Percentiles rank a stretch among this genome's conserved stretches.
Conservation (phyloP, 2,888 invertebrate species). For the Acronicta aceris region DNA sequence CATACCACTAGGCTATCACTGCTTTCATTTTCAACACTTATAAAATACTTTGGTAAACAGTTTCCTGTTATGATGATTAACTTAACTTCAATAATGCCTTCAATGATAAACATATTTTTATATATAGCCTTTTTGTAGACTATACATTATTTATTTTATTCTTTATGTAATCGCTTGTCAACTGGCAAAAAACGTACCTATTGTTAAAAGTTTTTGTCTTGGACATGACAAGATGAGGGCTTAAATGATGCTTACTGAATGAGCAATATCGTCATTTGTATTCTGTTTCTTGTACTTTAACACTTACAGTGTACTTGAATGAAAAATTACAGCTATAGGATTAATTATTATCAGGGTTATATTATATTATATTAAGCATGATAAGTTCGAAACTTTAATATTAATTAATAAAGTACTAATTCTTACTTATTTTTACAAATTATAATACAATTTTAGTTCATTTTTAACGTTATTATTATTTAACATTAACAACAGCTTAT, state of each 20-base stretch:
- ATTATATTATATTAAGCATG: too few species aligned
- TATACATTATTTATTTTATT: conserved; percentile 15
- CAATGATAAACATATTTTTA: conserved; percentile 12
- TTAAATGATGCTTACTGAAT: conserved; percentile 30
- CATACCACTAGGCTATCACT: too few species aligned
- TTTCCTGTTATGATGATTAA: background rate
- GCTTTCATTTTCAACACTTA: too few species aligned
- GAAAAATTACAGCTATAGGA: too few species aligned
- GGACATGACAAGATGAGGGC: conserved; percentile 30
- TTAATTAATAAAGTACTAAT: too few species aligned
- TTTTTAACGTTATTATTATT: too few species aligned
- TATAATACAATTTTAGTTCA: too few species aligned
- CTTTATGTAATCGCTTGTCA: conserved; percentile 24
- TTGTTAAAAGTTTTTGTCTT: conserved; percentile 36
- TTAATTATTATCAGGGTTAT: too few species aligned
- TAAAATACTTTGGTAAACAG: background rate
- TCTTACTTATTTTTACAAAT: too few species aligned
- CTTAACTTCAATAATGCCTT: conserved; percentile 3
- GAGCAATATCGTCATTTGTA: conserved; percentile 36
- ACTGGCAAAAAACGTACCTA: conserved; percentile 28
- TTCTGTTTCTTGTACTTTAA: conserved; percentile 15
- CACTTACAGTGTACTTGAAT: conserved; percentile 15
- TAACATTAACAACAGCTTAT: too few species aligned
- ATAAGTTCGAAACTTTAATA: too few species aligned
- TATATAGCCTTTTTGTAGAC: conserved; percentile 3